Evolutionary conservation across 2,888 invertebrate species (phyloP).

Genomic region (Stenchaetothrips biformis): DNA sequence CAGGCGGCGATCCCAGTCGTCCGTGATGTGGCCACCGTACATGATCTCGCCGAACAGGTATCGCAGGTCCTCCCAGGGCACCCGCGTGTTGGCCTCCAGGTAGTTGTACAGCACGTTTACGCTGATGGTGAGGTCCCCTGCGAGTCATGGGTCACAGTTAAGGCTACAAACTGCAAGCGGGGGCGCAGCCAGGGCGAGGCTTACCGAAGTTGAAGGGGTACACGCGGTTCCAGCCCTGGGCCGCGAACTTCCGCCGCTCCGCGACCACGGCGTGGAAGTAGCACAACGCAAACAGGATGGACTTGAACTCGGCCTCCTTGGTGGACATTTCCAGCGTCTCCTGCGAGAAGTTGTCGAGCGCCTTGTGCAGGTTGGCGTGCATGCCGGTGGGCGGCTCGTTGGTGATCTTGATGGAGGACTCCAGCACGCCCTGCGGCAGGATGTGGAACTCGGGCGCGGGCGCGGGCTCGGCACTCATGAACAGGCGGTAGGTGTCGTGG

Average conservation of each 20-base stretch:
- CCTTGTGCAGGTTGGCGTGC: slow-evolving; percentile 89
- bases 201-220: slow-evolving; percentile 56
- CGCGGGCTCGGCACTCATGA: slow-evolving; percentile 84
- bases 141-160: slow-evolving; percentile 37
- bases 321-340: slow-evolving; percentile 89
- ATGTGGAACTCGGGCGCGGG: slow-evolving; percentile 58
- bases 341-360: slow-evolving; percentile 86
- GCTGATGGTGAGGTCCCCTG: slow-evolving; percentile 87
- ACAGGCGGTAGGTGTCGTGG: slow-evolving; percentile 62
- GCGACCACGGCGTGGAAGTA: slow-evolving; percentile 95
- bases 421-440: slow-evolving; percentile 77
- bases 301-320: slow-evolving; percentile 89
- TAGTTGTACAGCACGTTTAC: slow-evolving; percentile 87
- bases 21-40: slow-evolving; percentile 96
- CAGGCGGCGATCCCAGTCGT: slow-evolving; percentile 89
- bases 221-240: slow-evolving; percentile 85
- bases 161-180: background rate
- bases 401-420: slow-evolving; percentile 91
- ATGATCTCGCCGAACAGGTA: slow-evolving; percentile 95
- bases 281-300: slow-evolving; percentile 80
- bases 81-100: slow-evolving; percentile 77
- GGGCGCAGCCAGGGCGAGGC: slow-evolving; percentile 27
- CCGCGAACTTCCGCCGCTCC: slow-evolving; percentile 87
- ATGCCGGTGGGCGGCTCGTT: slow-evolving; percentile 95
- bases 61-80: slow-evolving; percentile 91